Evolutionary conservation across 2,888 invertebrate genomes (phyloP).

Genomic region (Archaeoteleia sp.): DNA sequence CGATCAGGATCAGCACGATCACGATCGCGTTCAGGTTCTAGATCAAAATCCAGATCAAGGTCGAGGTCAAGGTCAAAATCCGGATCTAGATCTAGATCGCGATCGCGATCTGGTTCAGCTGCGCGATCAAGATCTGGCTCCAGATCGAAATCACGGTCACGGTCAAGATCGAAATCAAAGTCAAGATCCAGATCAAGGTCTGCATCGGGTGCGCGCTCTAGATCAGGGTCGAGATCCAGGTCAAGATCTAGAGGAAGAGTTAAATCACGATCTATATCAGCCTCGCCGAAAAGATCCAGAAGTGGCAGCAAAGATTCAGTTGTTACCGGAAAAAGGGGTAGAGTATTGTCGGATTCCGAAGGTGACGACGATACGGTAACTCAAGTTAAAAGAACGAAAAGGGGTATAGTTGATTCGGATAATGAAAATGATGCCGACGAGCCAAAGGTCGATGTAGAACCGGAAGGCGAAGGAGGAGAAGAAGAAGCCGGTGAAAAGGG

Average conservation of each 20-base stretch:
- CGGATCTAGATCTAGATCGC: slow-evolving; percentile 59
- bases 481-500: slow-evolving; percentile 68
- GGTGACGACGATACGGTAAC: slow-evolving; percentile 75
- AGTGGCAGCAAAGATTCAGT: slow-evolving; percentile 64
- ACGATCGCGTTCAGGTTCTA: slow-evolving; percentile 57
- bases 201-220: slow-evolving; percentile 56
- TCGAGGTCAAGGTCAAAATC: slow-evolving; percentile 57
- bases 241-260: slow-evolving; percentile 57
- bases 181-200: slow-evolving; percentile 57
- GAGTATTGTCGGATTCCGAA: slow-evolving; percentile 79
- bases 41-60: slow-evolving; percentile 58
- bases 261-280: slow-evolving; percentile 48
- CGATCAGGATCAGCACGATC: slow-evolving; percentile 57
- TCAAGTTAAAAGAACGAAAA: slow-evolving; percentile 68
- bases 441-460: slow-evolving; percentile 61
- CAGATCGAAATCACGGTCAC: slow-evolving; percentile 59
- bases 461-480: slow-evolving; percentile 77
- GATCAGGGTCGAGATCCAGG: slow-evolving; percentile 60
- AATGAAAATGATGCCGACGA: slow-evolving; percentile 60
- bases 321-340: slow-evolving; percentile 64
- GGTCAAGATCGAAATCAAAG: slow-evolving; percentile 51
- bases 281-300: slow-evolving; percentile 57
- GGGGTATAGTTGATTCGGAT: slow-evolving; percentile 68
- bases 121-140: slow-evolving; percentile 58
- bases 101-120: slow-evolving; percentile 60